These are phyloP conservation scores for Natrix natrix DNA, from an alignment of 2,797 vertebrate genomes.

Conservation along the genomic window DNA sequence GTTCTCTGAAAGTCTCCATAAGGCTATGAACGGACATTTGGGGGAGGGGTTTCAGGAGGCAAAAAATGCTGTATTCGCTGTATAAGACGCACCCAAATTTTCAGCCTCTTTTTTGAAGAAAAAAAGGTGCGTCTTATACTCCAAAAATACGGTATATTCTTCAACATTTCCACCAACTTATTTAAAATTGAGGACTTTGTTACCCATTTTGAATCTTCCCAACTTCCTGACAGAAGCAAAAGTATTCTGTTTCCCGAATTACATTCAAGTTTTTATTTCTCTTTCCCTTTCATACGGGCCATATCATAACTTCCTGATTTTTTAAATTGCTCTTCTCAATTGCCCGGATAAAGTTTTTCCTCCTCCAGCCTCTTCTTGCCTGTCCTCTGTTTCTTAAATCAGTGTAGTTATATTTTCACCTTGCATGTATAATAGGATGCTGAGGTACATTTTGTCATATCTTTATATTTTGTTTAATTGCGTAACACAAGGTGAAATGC, in stretches of 20 bases:
- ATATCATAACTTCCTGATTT: neutral
- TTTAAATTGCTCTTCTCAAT: neutral
- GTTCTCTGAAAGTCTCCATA: no score
- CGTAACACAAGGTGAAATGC: neutral
- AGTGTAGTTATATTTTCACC: neutral
- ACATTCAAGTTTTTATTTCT: neutral
- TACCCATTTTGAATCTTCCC: neutral
- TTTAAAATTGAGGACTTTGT: neutral
- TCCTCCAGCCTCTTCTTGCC: neutral
- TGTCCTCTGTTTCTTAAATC: neutral
- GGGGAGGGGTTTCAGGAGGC: no score
- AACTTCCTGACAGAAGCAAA: neutral
- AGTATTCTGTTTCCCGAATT: neutral
- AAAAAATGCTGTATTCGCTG: no score
- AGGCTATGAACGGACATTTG: no score
- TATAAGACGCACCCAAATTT: no score
- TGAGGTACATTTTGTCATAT: neutral
- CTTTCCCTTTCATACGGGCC: neutral
- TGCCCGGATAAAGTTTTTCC: neutral
- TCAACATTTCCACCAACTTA: neutral
- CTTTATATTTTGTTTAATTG: neutral
- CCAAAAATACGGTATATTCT: neutral
- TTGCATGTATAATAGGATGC: neutral
- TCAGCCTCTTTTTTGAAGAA: no score
- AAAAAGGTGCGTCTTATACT: no score